Base-by-base conservation (phyloP, 2,888 invertebrate genomes). In the Polyommatus icarus region DNA sequence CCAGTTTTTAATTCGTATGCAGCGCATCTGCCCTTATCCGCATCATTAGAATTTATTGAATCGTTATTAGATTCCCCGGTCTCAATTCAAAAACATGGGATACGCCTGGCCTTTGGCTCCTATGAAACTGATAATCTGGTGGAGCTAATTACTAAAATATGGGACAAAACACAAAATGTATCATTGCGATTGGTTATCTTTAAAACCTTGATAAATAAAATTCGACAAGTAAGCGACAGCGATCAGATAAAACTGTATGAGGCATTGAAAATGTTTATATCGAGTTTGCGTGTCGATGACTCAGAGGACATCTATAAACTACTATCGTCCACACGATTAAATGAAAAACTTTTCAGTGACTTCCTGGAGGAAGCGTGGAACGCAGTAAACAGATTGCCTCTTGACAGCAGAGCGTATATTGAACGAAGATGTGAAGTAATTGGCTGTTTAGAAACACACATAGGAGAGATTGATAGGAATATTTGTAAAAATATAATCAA, bases 21-120 rank as follows among this genome's bases (percentile, higher is more conserved):
- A 46, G 83, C 57, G 8, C 46, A 87, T 71, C 81, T 90, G 46
- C 86, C 89, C 6, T 79, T 82, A 10, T 81, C 84, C 2, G 78
- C 78, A 20, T 85, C 84, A 50, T 81, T 84, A 10, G 78, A 84
- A 57, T 90, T 90, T 72, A 83, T 90, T 2, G 82, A 84, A 78
- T 78, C 83, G 15, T 77, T 88, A 61, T 78, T 90, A 76, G 80
- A 89, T 54, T 79, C 84, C 12, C 90, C 89, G 2, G 80, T 89
- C 2, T 88, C 90, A 2, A 81, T 89, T 40, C 90, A 89, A 78
- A 90, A 90, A 79, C 88, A 89, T 76, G 89, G 87, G 4, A 76
- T 91, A 71, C 85, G 88, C 1, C 80, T 89, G 18, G 90, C 90
- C 1, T 90, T 90, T 78, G 78, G 84, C 78, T 85, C 84, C 80